Base-by-base conservation (phyloP, 2,113 vertebrate genomes). In the Rhinolophus sinicus region DNA sequence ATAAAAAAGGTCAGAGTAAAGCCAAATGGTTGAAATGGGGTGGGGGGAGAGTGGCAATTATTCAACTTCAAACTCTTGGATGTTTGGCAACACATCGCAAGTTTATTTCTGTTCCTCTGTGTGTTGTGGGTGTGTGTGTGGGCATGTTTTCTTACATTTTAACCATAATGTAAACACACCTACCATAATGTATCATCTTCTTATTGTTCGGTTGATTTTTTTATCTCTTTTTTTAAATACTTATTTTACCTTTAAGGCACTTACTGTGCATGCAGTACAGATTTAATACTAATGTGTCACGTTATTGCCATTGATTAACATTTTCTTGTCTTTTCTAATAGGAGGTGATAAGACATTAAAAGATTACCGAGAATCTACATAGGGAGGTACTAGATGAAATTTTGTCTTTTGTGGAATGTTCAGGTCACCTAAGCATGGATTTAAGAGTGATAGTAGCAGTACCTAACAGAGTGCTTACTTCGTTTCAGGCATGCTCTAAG, bases 1-100 rank as follows among this genome's bases (percentile, higher is more conserved):
- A 65, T 2, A 69, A 13, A 30, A 81, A 82, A 35, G 3, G 21
- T 65, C 21, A 75, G 5, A 0, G n/a, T 40, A n/a, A 19, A 30
- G 15, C 2, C 44, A 65, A 67, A 18, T 54, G 11, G 5, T 47
- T 10, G 28, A 11, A 11, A 35, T n/a, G 1, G 11, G 4, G 1
- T 13, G 0, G 2, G 10, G n/a, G 22, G 30, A 14, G 1, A 38
- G 0, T 64, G 22, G 24, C 18, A 75, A 2, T 69, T 7, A 78
- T 38, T 64, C 30, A 80, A 26, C 8, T 54, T 47, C 56, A 54
- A 62, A 70, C 5, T 18, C 6, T 35, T 52, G 3, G 8, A 0
- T 65, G 19, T 76, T 77, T 52, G 11, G 15, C 81, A 90, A 52
- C 16, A 24, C 6, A 12, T 10, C 47, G 28, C 18, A 77, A 24